A percentile compares a stretch with the other conserved stretches of the same genome.
phyloP scores from a whole-genome alignment of 2,797 vertebrate species.

The Sebastes cheni region DNA sequence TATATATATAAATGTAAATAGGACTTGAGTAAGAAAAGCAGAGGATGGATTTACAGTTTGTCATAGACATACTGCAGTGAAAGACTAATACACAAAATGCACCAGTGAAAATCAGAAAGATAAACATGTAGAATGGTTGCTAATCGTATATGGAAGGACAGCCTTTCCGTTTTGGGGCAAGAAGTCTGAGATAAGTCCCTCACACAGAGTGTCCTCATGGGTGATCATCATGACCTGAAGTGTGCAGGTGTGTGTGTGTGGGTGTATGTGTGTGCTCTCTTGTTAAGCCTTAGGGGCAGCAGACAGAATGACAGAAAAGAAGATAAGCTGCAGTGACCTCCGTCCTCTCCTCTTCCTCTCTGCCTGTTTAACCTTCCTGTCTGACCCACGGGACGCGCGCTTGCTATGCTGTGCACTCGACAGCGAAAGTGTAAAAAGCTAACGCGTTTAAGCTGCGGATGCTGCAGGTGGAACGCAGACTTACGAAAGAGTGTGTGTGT shows the following conservation, averaged over 20 bases:
- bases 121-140: not conserved
- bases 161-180: not conserved
- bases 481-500: not conserved
- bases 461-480: constrained; percentile 29
- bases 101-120: not conserved
- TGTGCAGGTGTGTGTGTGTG: not conserved
- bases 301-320: constrained; percentile 60
- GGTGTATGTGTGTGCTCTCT: not conserved
- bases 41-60: not conserved
- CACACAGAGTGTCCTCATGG: constrained; percentile 10
- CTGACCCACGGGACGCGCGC: constrained; percentile 51
- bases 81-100: not conserved
- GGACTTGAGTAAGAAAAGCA: not conserved
- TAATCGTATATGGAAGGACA: not conserved
- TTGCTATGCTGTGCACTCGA: constrained; percentile 41
- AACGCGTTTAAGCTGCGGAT: constrained; percentile 15
- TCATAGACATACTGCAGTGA: not conserved
- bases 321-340: constrained; percentile 73
- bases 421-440: constrained; percentile 6
- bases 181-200: not conserved
- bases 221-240: constrained; percentile 10
- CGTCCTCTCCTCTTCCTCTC: constrained; percentile 48
- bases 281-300: constrained; percentile 48
- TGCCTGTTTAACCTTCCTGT: constrained; percentile 69
- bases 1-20: not conserved